Evolutionary conservation across 2,888 invertebrate species (phyloP).

Genomic region (Aporophyla nigra): DNA sequence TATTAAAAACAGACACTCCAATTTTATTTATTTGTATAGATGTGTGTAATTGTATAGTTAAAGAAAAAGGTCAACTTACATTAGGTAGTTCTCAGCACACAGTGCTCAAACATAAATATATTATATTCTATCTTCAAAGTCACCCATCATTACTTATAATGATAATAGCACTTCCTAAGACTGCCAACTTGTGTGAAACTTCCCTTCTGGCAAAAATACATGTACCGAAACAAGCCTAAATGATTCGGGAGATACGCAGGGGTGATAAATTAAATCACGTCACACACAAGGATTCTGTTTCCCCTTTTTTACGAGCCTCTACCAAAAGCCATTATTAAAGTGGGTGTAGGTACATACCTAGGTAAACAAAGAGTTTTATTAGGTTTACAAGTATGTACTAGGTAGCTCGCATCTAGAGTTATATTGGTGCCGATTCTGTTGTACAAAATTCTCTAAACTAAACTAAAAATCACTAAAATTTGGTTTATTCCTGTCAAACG

Average conservation of each 20-base stretch:
- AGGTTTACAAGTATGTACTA: constrained; percentile 5
- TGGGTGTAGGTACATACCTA: constrained; percentile 38
- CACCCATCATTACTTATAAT: neutral
- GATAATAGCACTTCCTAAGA: neutral
- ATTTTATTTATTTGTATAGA: too few species aligned
- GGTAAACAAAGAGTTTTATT: constrained; percentile 33
- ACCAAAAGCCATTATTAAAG: constrained; percentile 58
- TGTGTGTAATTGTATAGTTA: neutral
- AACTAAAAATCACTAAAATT: too few species aligned
- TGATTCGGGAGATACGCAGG: constrained; percentile 33
- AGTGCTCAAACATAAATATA: neutral
- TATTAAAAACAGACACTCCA: too few species aligned
- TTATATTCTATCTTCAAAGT: neutral
- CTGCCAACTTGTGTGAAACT: constrained; percentile 23
- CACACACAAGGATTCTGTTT: constrained; percentile 55
- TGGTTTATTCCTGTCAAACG: too few species aligned
- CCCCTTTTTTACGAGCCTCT: constrained; percentile 54
- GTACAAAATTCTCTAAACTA: too few species aligned
- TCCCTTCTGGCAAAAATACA: constrained; percentile 30
- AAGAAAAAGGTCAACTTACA: neutral
- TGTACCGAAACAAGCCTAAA: constrained; percentile 29
- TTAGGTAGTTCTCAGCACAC: neutral
- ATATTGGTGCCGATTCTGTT: too few species aligned
- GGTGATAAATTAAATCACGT: constrained; percentile 64
- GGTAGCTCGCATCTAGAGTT: neutral